Conservation (phyloP, 2,888 invertebrate genomes). For the Carterocephalus palaemon region DNA sequence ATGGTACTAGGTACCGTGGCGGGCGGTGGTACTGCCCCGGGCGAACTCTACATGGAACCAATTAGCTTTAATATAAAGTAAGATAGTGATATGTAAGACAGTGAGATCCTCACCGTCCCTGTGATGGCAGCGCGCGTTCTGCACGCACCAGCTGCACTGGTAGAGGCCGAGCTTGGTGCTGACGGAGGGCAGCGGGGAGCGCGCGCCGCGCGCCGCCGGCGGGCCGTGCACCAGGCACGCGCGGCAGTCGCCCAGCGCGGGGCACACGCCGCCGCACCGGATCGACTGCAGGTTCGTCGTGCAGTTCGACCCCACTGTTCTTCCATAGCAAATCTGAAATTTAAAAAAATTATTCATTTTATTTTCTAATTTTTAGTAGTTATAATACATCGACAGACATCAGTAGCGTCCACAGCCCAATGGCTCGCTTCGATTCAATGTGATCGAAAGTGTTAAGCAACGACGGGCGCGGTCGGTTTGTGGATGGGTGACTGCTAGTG, state of each 20-base stretch:
- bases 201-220: constrained; percentile 62
- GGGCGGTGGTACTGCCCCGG: no score
- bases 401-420: no score
- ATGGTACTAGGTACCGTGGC: no score
- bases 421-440: no score
- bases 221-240: constrained; percentile 91
- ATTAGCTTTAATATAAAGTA: no score
- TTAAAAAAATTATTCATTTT: background rate
- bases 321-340: constrained; percentile 85
- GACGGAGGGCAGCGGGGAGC: constrained; percentile 74
- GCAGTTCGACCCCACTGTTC: constrained; percentile 92
- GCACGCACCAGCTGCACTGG: constrained; percentile 95
- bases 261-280: constrained; percentile 93
- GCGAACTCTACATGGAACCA: no score
- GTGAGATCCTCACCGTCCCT: constrained; percentile 82
- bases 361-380: background rate
- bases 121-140: constrained; percentile 93
- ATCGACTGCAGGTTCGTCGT: constrained; percentile 94
- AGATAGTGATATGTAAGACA: no score
- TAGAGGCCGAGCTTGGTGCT: constrained; percentile 87
- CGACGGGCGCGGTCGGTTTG: no score
- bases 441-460: no score
- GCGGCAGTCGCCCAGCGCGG: constrained; percentile 92
- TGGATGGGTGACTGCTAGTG: no score
- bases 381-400: no score